Base-by-base conservation (phyloP, 2,888 invertebrate genomes). In the Crioceris asparagi region DNA sequence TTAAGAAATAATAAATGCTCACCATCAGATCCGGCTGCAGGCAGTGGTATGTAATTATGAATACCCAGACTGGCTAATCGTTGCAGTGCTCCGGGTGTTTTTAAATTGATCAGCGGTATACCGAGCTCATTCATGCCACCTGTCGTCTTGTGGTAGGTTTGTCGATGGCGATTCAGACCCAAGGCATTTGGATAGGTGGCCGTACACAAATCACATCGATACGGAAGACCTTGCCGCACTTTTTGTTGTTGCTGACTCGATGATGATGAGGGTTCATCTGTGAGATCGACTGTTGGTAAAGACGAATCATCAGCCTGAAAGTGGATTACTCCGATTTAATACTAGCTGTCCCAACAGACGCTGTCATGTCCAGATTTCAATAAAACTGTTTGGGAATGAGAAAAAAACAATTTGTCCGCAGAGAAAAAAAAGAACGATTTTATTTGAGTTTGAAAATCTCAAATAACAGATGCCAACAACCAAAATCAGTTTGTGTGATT, bases 41-140 rank as follows among this genome's bases (percentile, higher is more conserved):
- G 77, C 42, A 83, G 56, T 1, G 83, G 83, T 50, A 84, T 82
- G 61, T 77, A 83, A 64, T 77, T 79, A 53, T 75, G 74, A 44
- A 83, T 79, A 27, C 83, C 83, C 52, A 83, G 65, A 53, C 62
- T 70, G 44, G 73, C 70, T 8, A 83, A 64, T 47, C 77, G 70
- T 49, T 72, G 72, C 33, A 81, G 61, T 16, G 77, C 73, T 10
- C 77, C 75, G 7, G 78, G 76, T 40, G 79, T 76, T 31, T 78
- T 77, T 17, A 83, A 57, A 54, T 83, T 83, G 0, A 83, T 77
- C 1, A 83, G 74, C 0, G 83, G 84, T 49, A 83, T 63, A 0
- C 81, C 83, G 39, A 83, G 62, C 52, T 83, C 83, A 56, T 58
- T 72, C 68, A 59, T 71, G 59, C 67, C 62, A 10, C 65, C 65